Evolutionary conservation across 2,113 vertebrate species (phyloP).

Genomic region (Halichoerus grypus): DNA sequence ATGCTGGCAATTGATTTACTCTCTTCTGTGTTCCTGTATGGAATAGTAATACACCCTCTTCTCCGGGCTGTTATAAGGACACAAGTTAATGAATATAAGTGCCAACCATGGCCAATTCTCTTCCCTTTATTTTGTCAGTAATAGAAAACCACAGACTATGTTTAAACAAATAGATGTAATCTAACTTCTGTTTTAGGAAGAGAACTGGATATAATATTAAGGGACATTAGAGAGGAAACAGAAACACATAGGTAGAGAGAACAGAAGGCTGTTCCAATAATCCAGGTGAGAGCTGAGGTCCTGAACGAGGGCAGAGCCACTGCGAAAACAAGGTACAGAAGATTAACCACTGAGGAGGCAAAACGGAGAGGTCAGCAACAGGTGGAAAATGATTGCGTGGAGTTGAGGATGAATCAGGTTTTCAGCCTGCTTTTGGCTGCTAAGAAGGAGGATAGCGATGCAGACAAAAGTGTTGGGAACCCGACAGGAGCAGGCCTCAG

Average conservation of each 20-base stretch:
- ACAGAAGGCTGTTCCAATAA: neutral
- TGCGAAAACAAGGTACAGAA: neutral
- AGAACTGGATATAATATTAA: neutral
- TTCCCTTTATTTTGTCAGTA: neutral
- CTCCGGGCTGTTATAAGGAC: neutral
- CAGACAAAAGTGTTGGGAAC: neutral
- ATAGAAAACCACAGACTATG: neutral
- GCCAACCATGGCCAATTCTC: neutral
- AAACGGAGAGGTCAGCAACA: neutral
- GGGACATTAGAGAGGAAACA: neutral
- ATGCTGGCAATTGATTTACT: neutral
- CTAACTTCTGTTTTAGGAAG: conserved; percentile 24
- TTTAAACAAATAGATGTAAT: neutral
- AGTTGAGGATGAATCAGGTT: neutral
- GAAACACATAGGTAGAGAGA: neutral
- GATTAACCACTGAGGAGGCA: neutral
- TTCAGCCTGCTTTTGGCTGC: neutral
- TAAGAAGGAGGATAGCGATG: neutral
- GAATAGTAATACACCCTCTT: neutral
- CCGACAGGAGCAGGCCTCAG: neutral
- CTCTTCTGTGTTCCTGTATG: neutral
- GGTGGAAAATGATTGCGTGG: neutral
- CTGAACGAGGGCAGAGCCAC: neutral
- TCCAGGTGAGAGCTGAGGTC: neutral
- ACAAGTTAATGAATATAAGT: neutral